Base-by-base conservation (phyloP, 2,797 vertebrate genomes). In the Sphaeramia orbicularis region DNA sequence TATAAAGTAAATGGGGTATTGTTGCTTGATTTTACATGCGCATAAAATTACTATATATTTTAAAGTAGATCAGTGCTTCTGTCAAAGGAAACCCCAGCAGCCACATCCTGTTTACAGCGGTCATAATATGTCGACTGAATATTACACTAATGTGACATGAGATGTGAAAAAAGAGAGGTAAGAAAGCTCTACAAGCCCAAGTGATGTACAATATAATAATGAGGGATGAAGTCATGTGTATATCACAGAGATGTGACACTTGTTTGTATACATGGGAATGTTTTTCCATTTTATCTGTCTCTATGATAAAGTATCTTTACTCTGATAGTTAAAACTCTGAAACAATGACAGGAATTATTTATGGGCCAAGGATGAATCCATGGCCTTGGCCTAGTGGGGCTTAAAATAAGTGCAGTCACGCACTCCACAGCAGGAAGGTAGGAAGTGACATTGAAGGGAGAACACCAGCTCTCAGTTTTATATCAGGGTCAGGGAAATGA, bases 281-380 rank as follows among this genome's bases (percentile, higher is more conserved):
- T 72, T 67, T 71, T 7, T 19, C 10, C 10, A 1, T 13, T 24
- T 16, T 27, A 54, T 74, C 45, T 27, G 27, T 51, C 30, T 56
- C 11, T 24, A 50, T 58, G 48, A 72, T 67, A 66, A 7, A 7
- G n/a, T 74, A 76, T 76, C 72, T 51, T 30, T 15, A 10, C 0
- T 0, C 1, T 18, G 4, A 12, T 1, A 41, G 48, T 74, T 59
- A 70, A n/a, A 60, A 7, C 2, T 32, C 10, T 10, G 4, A 75
- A 74, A 76, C 64, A 74, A 84, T 77, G 75, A 81, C 71, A 71
- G 49, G 45, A 80, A 66, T 73, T 59, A 59, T 60, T 65, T 45
- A 27, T 59, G 19, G 43, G 52, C 32, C 45, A 66, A 72, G 52
- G 35, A 64, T 53, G 60, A 70, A 54, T 55, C 5, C 10, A 14